Base-by-base conservation (phyloP, 1,140 invertebrate genomes). In the Melanaphis sacchari region DNA sequence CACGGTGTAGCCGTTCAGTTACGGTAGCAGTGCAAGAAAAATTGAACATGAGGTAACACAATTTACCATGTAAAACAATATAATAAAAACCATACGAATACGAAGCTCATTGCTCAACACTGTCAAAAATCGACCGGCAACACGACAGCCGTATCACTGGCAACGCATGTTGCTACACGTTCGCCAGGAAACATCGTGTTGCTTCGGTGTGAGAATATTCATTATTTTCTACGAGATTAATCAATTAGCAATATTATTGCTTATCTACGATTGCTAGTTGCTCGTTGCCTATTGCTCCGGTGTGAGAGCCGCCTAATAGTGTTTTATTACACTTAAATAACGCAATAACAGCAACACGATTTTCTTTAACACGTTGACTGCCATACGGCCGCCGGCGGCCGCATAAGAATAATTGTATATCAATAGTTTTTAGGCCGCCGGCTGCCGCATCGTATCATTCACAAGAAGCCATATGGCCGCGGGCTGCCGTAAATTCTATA, bases 151-250 rank as follows among this genome's bases (percentile, higher is more conserved):
- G 81, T 84, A 41, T 41, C 38, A 7, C 81, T 41, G 38, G 81
- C 81, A 41, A 84, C 8, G 38, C 24, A 22, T 85, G 41, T 85
- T 85, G 84, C 84, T 85, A 41, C 40, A 85, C 15, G 24, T 31
- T 43, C 40, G 84, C 84, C 36, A 85, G 84, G 40, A 41, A 85
- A 43, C 84, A 85, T 85, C 41, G 84, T 43, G 84, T 85, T 43
- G 84, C 84, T 84, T 84, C 22, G 81, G 38, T 84, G 81, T 84
- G 81, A 84, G 81, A 41, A 84, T 26, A 84, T 84, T 84, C 81
- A 84, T 84, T 43, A 85, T 40, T 85, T 41, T 85, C 41, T 85
- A 85, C 21, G 41, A 43, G 40, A 85, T 85, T 85, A 85, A 85
- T 85, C 40, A 85, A 85, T 31, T 43, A 15, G 41, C 40, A 85